phyloP scores from a whole-genome alignment of 2,888 invertebrate genomes.

The Tetragnatha montana region DNA sequence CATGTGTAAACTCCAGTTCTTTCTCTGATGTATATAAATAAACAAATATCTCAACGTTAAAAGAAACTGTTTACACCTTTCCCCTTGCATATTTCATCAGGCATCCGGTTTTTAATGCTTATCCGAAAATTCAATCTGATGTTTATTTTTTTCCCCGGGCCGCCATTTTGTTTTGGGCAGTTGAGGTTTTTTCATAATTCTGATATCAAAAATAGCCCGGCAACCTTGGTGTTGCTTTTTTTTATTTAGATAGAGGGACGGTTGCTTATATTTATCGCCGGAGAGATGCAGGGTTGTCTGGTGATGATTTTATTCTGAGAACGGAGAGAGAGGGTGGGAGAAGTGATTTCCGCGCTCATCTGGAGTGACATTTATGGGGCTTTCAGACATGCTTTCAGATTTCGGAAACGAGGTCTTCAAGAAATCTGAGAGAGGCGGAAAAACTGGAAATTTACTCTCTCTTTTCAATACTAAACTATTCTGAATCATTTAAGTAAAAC shows the following conservation, averaged over 20 bases:
- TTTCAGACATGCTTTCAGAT: neutral
- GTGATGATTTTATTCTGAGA: conserved; percentile 60
- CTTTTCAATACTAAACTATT: too few relatives aligned
- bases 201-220: conserved; percentile 49
- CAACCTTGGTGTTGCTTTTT: conserved; percentile 20
- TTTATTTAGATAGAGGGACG: too few relatives aligned
- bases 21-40: too few relatives aligned
- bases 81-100: conserved; percentile 17
- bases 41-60: conserved; percentile 58
- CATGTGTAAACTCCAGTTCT: conserved; percentile 50
- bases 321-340: neutral
- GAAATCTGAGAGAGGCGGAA: too few relatives aligned
- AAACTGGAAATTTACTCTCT: too few relatives aligned
- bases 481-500: too few relatives aligned
- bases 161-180: neutral
- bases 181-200: conserved; percentile 27
- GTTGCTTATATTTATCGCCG: conserved; percentile 38
- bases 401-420: too few relatives aligned
- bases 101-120: conserved; percentile 51
- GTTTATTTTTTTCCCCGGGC: conserved; percentile 40
- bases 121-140: conserved; percentile 47
- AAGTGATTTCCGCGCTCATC: conserved; percentile 33
- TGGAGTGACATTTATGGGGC: conserved; percentile 14
- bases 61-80: conserved; percentile 60
- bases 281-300: conserved; percentile 46